Evolutionary conservation across 2,113 vertebrate species (phyloP).

Genomic region (Bubalus kerabau): DNA sequence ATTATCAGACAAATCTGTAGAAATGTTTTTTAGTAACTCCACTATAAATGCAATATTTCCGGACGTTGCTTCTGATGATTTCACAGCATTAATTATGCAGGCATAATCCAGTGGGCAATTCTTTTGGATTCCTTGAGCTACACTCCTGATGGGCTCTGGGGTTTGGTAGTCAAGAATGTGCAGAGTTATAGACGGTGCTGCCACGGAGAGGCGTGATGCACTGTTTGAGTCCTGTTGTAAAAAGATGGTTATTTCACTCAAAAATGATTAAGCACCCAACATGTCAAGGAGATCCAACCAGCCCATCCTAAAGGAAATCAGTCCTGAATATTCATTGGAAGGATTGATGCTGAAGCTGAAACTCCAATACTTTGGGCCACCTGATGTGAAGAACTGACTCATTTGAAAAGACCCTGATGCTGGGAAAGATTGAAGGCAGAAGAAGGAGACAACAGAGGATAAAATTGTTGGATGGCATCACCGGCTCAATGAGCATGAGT

Average conservation of each 20-base stretch:
- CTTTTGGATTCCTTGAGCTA: conserved; percentile 34
- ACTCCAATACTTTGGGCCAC: background rate
- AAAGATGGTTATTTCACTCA: background rate
- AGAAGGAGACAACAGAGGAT: background rate
- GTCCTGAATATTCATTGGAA: background rate
- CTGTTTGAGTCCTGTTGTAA: background rate
- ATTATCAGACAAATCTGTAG: conserved; percentile 59
- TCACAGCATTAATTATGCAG: conserved; percentile 72
- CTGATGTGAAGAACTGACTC: background rate
- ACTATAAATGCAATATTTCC: conserved; percentile 81
- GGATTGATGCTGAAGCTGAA: background rate
- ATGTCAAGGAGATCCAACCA: background rate
- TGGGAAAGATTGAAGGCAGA: background rate
- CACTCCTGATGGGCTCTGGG: background rate
- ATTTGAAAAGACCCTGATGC: background rate
- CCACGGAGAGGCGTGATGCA: background rate
- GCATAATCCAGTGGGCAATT: conserved; percentile 73
- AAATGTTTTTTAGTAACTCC: conserved; percentile 75
- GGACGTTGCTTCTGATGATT: conserved; percentile 72
- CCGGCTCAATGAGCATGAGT: background rate
- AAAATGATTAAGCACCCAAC: background rate
- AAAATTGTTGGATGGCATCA: background rate
- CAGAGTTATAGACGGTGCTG: background rate
- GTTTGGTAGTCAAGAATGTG: background rate
- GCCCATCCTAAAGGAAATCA: background rate